phyloP scores from a whole-genome alignment of 1,140 invertebrate genomes.

The Psix sp. region DNA sequence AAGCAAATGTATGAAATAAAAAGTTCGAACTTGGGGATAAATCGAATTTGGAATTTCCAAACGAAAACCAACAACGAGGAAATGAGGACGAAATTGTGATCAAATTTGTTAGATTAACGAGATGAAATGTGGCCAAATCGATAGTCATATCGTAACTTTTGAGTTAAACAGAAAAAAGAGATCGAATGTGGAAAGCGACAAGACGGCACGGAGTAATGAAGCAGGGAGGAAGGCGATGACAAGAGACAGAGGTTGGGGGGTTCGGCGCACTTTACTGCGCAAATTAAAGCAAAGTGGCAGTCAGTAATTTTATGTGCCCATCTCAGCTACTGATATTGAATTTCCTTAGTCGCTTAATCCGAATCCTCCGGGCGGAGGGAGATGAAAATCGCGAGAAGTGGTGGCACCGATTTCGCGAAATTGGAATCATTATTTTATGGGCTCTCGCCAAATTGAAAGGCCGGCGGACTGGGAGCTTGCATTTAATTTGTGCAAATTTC shows the following conservation, averaged over 20 bases:
- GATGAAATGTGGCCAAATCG: constrained; percentile 65
- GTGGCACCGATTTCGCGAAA: constrained; percentile 72
- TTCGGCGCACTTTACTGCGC: constrained; percentile 71
- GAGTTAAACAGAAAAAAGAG: constrained; percentile 66
- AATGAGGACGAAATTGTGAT: constrained; percentile 39
- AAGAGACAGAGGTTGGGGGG: constrained; percentile 32
- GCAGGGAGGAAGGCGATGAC: constrained; percentile 10
- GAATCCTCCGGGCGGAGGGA: constrained; percentile 64
- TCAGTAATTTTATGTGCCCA: constrained; percentile 77
- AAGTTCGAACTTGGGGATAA: too few relatives aligned
- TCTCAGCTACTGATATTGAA: constrained; percentile 78
- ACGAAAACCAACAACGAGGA: constrained; percentile 14
- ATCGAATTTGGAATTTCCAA: too few relatives aligned
- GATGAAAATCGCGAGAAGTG: constrained; percentile 45
- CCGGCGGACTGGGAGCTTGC: constrained; percentile 13
- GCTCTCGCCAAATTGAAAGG: constrained; percentile 67
- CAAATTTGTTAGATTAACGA: constrained; percentile 68
- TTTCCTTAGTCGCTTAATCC: constrained; percentile 77
- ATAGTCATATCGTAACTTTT: constrained; percentile 74
- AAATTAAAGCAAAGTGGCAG: constrained; percentile 77
- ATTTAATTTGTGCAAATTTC: constrained; percentile 69
- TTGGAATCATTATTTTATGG: constrained; percentile 77
- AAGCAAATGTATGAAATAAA: too few relatives aligned
- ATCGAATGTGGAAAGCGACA: constrained; percentile 51
- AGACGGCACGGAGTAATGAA: constrained; percentile 31